Evolutionary conservation across 2,113 vertebrate species (phyloP), one percentile per base, ranked within the genome.

Genomic region (Fulica atra): DNA sequence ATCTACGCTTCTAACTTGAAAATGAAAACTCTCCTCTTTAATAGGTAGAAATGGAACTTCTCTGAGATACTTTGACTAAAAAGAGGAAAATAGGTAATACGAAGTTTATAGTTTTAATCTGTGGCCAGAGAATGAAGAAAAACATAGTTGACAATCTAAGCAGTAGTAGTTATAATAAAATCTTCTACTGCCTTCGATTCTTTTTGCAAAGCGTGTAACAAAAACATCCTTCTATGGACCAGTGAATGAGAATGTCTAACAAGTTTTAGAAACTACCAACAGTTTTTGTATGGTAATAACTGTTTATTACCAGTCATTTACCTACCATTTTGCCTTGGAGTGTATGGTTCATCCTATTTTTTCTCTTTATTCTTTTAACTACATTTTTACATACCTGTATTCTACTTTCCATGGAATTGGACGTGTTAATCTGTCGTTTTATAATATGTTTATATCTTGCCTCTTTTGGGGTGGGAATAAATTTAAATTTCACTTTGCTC

Each of bases 391-490:
- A 46, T 84, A 77, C 83, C 83, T 90, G 51, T 88, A 65, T 83
- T 90, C 46, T 88, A 60, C 83, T 95, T 93, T 92, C 44, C 56
- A 66, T 92, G 36, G 72, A 93, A 89, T 97, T 93, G 88, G 88
- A 71, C 61, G 74, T 89, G 80, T 48, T 95, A 93, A 51, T 89
- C 56, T n/a, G 50, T 54, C 38, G 60, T 84, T 88, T 93, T 93
- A 95, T 93, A 78, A 70, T 54, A 83, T 71, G 68, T 93, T 95
- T 96, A 88, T 72, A 60, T 88, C 93, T 94, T 91, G 26, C 60
- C 78, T 59, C 64, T 84, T 91, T 86, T 35, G 46, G 77, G 65
- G 64, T 54, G 29, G 76, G 42, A 86, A 35, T 92, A 95, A 81
- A 84, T 88, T 84, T 93, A 48, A 86, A 81, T 83, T 73, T 65